Base-by-base conservation (phyloP, 2,888 invertebrate species). In the Sclerodermus sp. region DNA sequence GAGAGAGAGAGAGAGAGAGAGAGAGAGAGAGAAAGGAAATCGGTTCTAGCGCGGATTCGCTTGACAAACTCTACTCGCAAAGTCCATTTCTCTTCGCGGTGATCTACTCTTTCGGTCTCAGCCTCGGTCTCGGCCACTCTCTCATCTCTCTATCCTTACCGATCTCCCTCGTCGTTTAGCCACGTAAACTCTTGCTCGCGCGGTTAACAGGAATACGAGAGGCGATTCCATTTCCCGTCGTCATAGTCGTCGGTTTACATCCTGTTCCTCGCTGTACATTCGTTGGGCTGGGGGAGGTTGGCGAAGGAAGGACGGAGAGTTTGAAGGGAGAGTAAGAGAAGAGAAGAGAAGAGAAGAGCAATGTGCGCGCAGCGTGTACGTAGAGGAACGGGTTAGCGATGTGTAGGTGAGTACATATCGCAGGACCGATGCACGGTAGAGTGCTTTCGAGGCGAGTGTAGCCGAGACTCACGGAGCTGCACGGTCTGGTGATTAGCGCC, bases 401-500 rank as follows among this genome's bases (percentile, higher is more conserved):
- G 23, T 8, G 23, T 23, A 5, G 23, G 4, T 8, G 23, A 14
- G 34, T 34, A 34, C 14, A 17, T 14, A 17, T 38, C 38, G 38
- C 38, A 16, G 38, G 17, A 9, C 38, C 59, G 70, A 71, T 70
- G 69, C 66, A 67, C 67, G 70, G 64, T 71, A 71, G 71, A 74
- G 73, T 72, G 74, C 68, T 71, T 73, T 72, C 64, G 68, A 72
- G 70, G 70, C 69, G 70, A 74, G 71, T 69, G 71, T 69, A 72
- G 69, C 57, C 64, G 59, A 63, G 70, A 73, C 71, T 73, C 71
- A 68, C 70, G 67, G 65, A 67, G 70, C 66, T 69, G 70, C 73
- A 75, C 75, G 77, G 76, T 77, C 77, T 73, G 71, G 74, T 76
- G 77, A 77, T 77, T 76, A 76, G 76, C 76, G 70, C 75, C 77